Evolutionary conservation across 2,797 vertebrate genomes (phyloP), one percentile per base, ranked within the genome.

Genomic region (Pangasius krempfi): DNA sequence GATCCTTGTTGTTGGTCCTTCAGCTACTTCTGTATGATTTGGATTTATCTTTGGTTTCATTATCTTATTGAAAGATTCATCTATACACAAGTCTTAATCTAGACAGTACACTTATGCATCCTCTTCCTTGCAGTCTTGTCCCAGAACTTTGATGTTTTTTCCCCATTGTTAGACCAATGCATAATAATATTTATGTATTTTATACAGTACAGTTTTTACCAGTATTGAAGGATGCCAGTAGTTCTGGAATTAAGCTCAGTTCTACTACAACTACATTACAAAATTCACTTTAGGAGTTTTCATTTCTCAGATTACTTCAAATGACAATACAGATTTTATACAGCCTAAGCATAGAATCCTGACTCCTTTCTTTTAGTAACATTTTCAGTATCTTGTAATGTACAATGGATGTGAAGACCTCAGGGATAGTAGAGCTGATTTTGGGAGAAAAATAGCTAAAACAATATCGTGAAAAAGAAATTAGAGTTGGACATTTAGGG

Each of bases 401-500:
- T 54, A 54, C 37, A 56, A 58, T 22, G 18, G 25, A 58, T 62
- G 60, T 25, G 12, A 64, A 62, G 37, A 47, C 81, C 30, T 27
- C 16, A 66, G 60, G 62, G 81, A 84, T 30, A 20, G 60, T 84
- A 50, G 40, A 84, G 16, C 60, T 47, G 44, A 30, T 30, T 50
- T 47, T 47, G 40, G 7, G 52, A 6, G 16, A 25, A 30, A 40
- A 78, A 78, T 52, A 25, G 9, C 30, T 50, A 66, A 84, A 84
- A 25, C n/a, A 47, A 30, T 50, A 84, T 22, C 20, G 60, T 66
- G 40, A 64, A 66, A 84, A 84, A 76, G 16, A 70, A 84, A 88
- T 52, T 72, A 37, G 56, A 84, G 86, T 76, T 86, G 84, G 30
- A 27, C 27, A 64, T 47, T 84, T 66, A 30, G 54, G 16, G 50